Percentiles rank a stretch among this genome's conserved stretches.
These are phyloP conservation scores for Tipula lateralis DNA, from an alignment of 2,888 invertebrate genomes.

Conservation along the genomic window DNA sequence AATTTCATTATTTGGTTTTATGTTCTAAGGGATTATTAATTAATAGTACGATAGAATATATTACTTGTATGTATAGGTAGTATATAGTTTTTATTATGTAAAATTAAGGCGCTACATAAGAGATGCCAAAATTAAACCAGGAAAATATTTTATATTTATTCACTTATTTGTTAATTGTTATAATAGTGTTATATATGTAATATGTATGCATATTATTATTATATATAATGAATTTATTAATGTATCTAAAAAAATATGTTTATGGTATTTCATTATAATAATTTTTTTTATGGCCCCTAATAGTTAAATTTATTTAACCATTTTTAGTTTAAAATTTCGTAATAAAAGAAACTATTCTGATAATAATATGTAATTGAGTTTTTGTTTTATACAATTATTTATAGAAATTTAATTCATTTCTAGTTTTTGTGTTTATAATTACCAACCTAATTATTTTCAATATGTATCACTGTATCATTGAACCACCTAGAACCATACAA, in stretches of 20 bases:
- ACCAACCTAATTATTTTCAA: background rate
- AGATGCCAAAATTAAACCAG: background rate
- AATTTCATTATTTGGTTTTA: background rate
- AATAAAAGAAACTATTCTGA: background rate
- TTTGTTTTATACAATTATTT: background rate
- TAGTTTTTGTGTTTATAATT: background rate
- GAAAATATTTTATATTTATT: background rate
- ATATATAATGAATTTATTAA: background rate
- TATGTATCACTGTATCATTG: background rate
- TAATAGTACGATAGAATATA: background rate
- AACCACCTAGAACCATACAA: background rate
- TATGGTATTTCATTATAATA: background rate
- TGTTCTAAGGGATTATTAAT: background rate
- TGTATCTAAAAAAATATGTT: conserved; percentile 24
- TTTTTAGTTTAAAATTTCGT: background rate
- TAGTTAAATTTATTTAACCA: background rate
- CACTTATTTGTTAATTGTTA: background rate
- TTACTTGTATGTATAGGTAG: background rate
- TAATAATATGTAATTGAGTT: background rate
- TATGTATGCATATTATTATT: background rate
- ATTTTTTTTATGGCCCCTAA: background rate
- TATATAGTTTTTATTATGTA: background rate
- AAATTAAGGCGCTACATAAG: background rate
- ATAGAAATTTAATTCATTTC: background rate
- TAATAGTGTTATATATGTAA: background rate